phyloP scores from a whole-genome alignment of 2,797 vertebrate genomes.

The Setipinna tenuifilis region DNA sequence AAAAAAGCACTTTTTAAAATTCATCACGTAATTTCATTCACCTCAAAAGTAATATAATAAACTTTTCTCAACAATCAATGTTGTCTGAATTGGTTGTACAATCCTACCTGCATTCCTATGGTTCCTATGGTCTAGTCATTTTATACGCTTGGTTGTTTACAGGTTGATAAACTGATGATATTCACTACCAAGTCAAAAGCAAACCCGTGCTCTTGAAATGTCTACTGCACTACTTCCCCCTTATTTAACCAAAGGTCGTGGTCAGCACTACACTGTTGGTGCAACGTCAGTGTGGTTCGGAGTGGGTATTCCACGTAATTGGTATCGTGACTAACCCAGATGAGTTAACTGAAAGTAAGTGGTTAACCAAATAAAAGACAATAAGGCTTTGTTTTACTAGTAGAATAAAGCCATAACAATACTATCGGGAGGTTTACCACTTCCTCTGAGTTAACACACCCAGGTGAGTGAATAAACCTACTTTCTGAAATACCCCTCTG shows the following conservation, averaged over 20 bases:
- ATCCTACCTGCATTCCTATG: background rate
- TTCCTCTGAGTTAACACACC: no score
- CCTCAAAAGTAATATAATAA: slow-evolving; percentile 61
- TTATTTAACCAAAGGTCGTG: background rate
- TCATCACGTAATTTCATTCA: slow-evolving; percentile 49
- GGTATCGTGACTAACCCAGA: no score
- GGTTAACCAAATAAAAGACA: no score
- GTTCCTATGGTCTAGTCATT: background rate
- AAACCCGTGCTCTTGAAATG: background rate
- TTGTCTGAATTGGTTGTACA: slow-evolving; percentile 9
- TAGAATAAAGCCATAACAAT: no score
- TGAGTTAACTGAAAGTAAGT: no score
- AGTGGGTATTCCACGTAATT: no score
- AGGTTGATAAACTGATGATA: background rate
- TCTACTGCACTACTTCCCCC: background rate
- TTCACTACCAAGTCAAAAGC: background rate
- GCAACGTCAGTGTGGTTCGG: background rate
- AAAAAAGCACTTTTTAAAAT: slow-evolving; percentile 9
- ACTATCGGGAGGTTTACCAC: no score
- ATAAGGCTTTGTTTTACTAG: no score
- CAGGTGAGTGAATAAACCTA: no score
- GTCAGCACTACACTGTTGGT: background rate
- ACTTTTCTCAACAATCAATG: slow-evolving; percentile 4
- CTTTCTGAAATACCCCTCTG: no score
- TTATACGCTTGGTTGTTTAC: background rate